Evolutionary conservation across 1,140 invertebrate genomes (phyloP), one percentile per base, ranked within the genome.

Genomic region (Drosophila pseudoobscura): DNA sequence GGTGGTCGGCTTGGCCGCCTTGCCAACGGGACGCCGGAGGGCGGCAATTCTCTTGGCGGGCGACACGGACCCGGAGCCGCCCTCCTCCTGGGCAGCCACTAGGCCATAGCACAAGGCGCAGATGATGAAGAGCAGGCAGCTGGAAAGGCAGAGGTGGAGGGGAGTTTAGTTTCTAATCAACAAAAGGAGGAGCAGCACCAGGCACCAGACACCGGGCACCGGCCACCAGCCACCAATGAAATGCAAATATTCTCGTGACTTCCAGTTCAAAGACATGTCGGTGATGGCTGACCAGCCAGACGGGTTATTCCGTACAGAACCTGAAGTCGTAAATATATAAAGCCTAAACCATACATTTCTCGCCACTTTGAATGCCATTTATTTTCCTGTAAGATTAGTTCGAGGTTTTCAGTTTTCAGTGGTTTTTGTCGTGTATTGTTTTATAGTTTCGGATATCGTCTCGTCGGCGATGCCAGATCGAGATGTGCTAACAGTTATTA

Each of bases 41-140:
- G 82, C 84, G 35, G 80, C 76, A 31, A 87, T 88, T 9, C 89
- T 69, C 63, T 91, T 91, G 11, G 78, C 74, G n/a, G 82, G 74
- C 49, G 82, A 77, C 0, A 60, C 60, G 8, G 64, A 60, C 0
- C 57, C 60, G 6, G 64, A 60, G 20, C 58, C 75, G 4, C 75
- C 78, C 11, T 90, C 79, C 13, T 90, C 89, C 47, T 89, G 83
- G 47, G 85, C 75, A 6, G 61, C 41, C 1, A 77, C 75, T 45
- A 90, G 56, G 49, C 73, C 60, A 47, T 89, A 91, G 85, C 78
- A 82, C 58, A 91, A 56, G 11, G 75, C 75, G 71, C 75, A 80
- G 50, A 80, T 77, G 51, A 88, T 80, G 54, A 91, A 91, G 73
- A 91, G 85, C 79, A 91, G 76, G 89, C 82, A 87, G 70, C 89